phyloP scores from a whole-genome alignment of 2,113 vertebrate genomes.

The Alouatta palliata region DNA sequence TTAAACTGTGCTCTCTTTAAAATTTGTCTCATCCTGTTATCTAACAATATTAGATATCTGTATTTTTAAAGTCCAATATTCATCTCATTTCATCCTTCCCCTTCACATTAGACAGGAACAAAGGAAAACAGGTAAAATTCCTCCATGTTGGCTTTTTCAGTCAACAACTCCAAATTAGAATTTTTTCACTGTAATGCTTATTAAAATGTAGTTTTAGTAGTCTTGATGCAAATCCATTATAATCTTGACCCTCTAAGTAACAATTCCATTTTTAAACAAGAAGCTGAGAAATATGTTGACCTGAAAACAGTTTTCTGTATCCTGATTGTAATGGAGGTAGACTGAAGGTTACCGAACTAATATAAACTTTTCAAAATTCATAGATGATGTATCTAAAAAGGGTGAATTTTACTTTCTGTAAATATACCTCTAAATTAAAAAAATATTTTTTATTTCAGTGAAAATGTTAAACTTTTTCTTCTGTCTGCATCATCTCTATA shows the following conservation, averaged over 20 bases:
- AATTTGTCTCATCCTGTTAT: background rate
- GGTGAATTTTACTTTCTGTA: background rate
- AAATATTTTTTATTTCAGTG: background rate
- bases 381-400: background rate
- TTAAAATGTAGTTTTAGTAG: conserved; percentile 73
- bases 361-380: background rate
- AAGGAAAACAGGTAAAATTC: background rate
- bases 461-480: background rate
- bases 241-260: conserved; percentile 77
- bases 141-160: background rate
- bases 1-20: background rate
- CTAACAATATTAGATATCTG: background rate
- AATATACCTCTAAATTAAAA: background rate
- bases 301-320: conserved; percentile 5
- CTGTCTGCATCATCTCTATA: background rate
- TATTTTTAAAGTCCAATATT: conserved; percentile 1
- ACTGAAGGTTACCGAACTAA: background rate
- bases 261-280: conserved; percentile 78
- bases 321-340: background rate
- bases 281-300: conserved; percentile 76
- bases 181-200: conserved; percentile 64
- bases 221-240: conserved; percentile 68
- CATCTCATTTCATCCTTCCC: background rate
- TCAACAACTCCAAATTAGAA: background rate
- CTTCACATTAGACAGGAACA: background rate